Evolutionary conservation across 2,113 vertebrate species (phyloP), one percentile per base, ranked within the genome.

Genomic region (Zosterops lateralis): DNA sequence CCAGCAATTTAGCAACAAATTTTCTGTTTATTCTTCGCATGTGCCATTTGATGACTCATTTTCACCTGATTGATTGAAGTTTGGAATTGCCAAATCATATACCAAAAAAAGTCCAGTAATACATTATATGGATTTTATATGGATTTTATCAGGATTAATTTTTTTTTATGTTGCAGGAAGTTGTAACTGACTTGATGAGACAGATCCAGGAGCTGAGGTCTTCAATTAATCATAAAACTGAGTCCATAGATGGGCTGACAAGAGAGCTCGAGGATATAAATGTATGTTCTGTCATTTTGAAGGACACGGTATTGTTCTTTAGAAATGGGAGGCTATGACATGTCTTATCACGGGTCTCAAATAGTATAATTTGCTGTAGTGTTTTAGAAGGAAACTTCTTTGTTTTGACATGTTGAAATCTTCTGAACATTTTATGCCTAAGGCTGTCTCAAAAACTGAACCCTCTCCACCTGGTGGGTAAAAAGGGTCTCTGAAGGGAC

Each of bases 191-290:
- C 83, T 97, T 99, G 86, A 99, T 99, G 95, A 99, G 96, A 91
- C 98, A 99, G 97, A 99, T 98, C 96, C 98, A 98, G 96, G 98
- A 98, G 61, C 97, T 99, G 64, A 98, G 99, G 75, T 96, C 95
- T 66, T 98, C 98, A 26, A 82, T 98, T 74, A 97, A 94, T 95
- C 97, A 98, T 92, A 99, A 98, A 96, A 97, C 97, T 3, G 98
- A 98, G 93, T 98, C 92, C 61, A 96, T 99, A 77, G 96, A 97
- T 75, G 97, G 98, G 45, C 94, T 99, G 80, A 97, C 93, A 48
- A 98, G 96, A 91, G 99, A 99, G 92, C 96, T 99, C 15, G 94
- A 98, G 64, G 99, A 99, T 93, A 96, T 99, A 75, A 98, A 97
- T 22, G 99, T 99, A 98, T 91, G 98, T 98, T 86, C 47, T 76